These are phyloP conservation scores for Alcedo atthis DNA, from an alignment of 2,797 vertebrate species.

Conservation along the genomic window DNA sequence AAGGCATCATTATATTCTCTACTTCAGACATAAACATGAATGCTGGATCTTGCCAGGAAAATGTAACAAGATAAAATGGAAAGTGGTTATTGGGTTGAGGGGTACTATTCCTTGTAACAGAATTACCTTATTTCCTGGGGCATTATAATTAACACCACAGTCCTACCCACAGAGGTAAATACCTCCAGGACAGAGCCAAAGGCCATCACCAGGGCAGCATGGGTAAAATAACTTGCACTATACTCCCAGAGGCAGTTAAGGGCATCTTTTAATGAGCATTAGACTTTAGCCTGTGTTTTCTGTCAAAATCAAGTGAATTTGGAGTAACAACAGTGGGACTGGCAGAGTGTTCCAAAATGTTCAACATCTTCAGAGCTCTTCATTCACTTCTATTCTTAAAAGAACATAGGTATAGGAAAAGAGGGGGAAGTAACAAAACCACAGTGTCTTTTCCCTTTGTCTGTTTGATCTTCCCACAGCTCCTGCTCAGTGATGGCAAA, in stretches of 20 bases:
- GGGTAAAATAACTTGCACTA: background rate
- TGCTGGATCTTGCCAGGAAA: background rate
- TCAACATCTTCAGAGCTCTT: background rate
- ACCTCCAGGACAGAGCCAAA: background rate
- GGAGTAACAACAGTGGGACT: background rate
- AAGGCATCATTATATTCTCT: background rate
- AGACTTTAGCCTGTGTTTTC: background rate
- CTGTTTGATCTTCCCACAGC: background rate
- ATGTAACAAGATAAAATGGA: conserved; percentile 1
- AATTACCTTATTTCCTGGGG: background rate
- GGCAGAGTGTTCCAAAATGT: background rate
- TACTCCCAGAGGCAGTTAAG: background rate
- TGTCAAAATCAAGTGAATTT: background rate
- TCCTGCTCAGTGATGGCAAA: background rate
- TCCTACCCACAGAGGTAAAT: background rate
- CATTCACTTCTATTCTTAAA: background rate
- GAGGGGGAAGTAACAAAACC: background rate
- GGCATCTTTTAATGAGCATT: background rate
- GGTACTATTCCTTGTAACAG: background rate
- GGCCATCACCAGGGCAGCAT: background rate
- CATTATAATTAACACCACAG: background rate
- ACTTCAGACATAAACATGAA: background rate
- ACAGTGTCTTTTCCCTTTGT: background rate
- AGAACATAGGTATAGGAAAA: background rate
- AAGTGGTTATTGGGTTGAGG: background rate